Evolutionary conservation across 2,113 vertebrate species (phyloP), one percentile per base, ranked within the genome.

Genomic region (Dascyllus trimaculatus): DNA sequence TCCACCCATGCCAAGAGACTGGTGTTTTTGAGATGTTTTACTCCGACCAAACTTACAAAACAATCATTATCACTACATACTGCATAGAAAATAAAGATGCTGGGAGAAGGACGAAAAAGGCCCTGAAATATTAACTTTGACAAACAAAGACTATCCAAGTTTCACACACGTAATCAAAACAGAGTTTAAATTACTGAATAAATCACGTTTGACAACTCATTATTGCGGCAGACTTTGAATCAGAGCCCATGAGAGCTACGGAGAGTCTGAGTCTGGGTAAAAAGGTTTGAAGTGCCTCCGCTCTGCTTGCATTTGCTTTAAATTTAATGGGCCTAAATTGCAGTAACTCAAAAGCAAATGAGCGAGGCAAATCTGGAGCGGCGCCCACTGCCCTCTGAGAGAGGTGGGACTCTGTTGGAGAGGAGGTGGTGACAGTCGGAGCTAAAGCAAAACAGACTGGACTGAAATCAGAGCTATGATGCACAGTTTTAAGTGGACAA

Each of bases 161-260:
- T 84, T 54, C 25, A 64, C 22, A 71, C 40, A 43, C 8, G 17
- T 62, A 60, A 75, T 71, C 43, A 82, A 58, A 77, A 81, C 25
- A 32, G 38, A 13, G 48, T 71, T 78, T 67, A 86, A 86, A 85
- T 71, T 1, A 76, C 67, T 66, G 77, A 86, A 84, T 87, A 86
- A 83, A 88, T 88, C 71, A 62, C 24, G 43, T 74, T 26, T 88
- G 88, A 76, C 85, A 84, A 75, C 63, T 88, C 49, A 68, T 87
- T 89, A 86, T 66, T 85, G 61, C 43, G 68, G 38, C 59, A 71
- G 62, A 51, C 61, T 77, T 65, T 35, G 80, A 80, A 35, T 74
- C 69, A 40, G 46, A 68, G 51, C 60, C 43, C 61, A 40, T 15
- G 52, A 60, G 11, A 77, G 18, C 18, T 15, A 38, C 19, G 25